Conservation (phyloP, 2,888 invertebrate species). For the Beris morrisii region DNA sequence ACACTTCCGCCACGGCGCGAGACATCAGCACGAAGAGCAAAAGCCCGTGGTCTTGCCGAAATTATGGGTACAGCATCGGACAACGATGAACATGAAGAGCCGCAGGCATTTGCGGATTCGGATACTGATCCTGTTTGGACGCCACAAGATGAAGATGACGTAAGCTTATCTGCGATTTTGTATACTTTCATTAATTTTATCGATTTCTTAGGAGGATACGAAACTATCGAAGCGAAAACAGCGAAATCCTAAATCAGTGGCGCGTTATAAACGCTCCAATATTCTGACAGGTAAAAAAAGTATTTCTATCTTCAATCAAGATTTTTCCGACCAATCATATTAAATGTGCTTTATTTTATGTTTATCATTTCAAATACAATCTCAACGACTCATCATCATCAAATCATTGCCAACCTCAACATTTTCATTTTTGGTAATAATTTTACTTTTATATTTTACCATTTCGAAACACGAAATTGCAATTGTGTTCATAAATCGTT, state of each 20-base stretch:
- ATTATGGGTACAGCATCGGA: constrained; percentile 55
- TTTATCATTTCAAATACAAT: constrained; percentile 27
- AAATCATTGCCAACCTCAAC: neutral
- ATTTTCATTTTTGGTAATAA: constrained; percentile 29
- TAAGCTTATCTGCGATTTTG: constrained; percentile 3
- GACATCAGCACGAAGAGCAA: constrained; percentile 67
- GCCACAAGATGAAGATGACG: constrained; percentile 60
- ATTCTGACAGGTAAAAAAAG: constrained; percentile 43
- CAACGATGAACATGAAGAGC: constrained; percentile 63
- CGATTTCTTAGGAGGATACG: constrained; percentile 35
- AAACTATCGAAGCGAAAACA: constrained; percentile 33
- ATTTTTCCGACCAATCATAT: neutral
- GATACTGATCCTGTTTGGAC: constrained; percentile 78
- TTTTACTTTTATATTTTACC: neutral
- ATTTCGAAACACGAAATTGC: too few relatives aligned
- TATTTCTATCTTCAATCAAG: constrained; percentile 8
- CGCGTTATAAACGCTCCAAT: constrained; percentile 40
- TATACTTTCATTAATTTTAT: constrained; percentile 16
- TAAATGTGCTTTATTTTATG: constrained; percentile 5
- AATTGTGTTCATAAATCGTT: too few relatives aligned
- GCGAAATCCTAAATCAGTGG: constrained; percentile 30
- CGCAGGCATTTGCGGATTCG: constrained; percentile 63
- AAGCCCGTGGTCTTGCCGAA: constrained; percentile 64
- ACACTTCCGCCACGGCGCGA: constrained; percentile 63
- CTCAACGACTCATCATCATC: constrained; percentile 11